Percentiles rank a stretch among this genome's conserved stretches.
These are phyloP conservation scores for Lepidonotus clava DNA, from an alignment of 2,888 invertebrate genomes.

Conservation along the genomic window DNA sequence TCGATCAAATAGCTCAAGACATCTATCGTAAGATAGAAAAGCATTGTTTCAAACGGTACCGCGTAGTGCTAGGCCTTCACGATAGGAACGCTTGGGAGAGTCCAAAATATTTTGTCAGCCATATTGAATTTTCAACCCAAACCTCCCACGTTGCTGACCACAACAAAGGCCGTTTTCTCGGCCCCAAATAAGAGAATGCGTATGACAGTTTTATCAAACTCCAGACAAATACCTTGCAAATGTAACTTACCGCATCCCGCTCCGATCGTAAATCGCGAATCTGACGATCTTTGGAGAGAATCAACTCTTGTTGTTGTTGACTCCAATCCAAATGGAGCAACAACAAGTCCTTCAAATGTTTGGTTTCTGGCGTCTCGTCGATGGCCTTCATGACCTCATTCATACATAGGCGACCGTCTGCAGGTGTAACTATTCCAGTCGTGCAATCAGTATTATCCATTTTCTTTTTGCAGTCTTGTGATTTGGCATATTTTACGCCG, in stretches of 20 bases:
- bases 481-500: constrained; percentile 35
- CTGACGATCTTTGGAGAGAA: constrained; percentile 89
- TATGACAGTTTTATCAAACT: background rate
- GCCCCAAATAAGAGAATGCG: too few species aligned
- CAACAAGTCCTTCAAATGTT: constrained; percentile 85
- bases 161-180: background rate
- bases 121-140: constrained; percentile 47
- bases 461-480: constrained; percentile 3
- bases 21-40: too few species aligned
- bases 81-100: too few species aligned
- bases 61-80: too few species aligned
- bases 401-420: constrained; percentile 1
- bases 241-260: constrained; percentile 86
- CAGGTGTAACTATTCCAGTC: background rate
- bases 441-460: constrained; percentile 22
- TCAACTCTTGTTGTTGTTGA: constrained; percentile 92
- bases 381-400: constrained; percentile 45
- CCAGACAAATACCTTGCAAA: background rate
- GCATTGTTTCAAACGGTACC: too few species aligned
- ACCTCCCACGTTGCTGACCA: constrained; percentile 7
- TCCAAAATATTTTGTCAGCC: constrained; percentile 35
- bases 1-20: background rate
- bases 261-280: constrained; percentile 87
- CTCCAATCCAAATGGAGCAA: constrained; percentile 92
- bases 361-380: constrained; percentile 65